Conservation (phyloP, 2,888 invertebrate genomes). For the Eubasilissa splendida region DNA sequence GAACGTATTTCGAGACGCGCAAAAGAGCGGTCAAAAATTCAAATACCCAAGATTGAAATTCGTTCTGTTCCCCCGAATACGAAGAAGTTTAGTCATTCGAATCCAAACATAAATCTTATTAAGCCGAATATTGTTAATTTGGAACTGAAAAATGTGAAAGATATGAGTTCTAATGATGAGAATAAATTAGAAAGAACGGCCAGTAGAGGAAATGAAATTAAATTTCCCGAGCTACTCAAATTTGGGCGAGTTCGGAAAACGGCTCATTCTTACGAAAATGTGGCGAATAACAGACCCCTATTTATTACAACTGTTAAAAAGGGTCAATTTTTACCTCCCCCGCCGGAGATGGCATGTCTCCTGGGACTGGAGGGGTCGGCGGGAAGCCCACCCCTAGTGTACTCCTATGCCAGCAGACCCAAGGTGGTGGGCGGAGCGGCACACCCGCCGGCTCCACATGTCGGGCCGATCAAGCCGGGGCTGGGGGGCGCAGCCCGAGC, state of each 20-base stretch:
- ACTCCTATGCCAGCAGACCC: constrained; percentile 79
- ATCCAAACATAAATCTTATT: constrained; percentile 62
- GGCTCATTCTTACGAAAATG: constrained; percentile 44
- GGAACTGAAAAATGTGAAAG: constrained; percentile 58
- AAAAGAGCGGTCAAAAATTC: constrained; percentile 58
- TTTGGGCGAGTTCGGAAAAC: constrained; percentile 58
- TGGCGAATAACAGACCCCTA: constrained; percentile 68
- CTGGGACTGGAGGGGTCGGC: constrained; percentile 72
- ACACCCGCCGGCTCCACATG: constrained; percentile 34
- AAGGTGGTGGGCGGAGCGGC: constrained; percentile 65
- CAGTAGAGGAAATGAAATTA: constrained; percentile 35
- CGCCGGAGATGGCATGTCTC: constrained; percentile 79
- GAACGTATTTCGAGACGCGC: constrained; percentile 58
- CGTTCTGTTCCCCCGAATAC: constrained; percentile 46
- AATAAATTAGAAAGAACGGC: constrained; percentile 29
- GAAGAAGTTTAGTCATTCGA: constrained; percentile 63
- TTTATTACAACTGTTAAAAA: constrained; percentile 88
- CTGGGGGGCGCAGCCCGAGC: constrained; percentile 58
- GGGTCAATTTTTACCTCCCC: constrained; percentile 85
- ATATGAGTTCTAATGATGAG: constrained; percentile 54
- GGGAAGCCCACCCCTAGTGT: constrained; percentile 70
- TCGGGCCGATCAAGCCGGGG: constrained; percentile 59
- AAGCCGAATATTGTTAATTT: constrained; percentile 54
- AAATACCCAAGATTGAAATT: constrained; percentile 41
- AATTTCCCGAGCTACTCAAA: constrained; percentile 29